Base-by-base conservation (phyloP, 2,113 vertebrate species). In the Trematomus loennbergii region DNA sequence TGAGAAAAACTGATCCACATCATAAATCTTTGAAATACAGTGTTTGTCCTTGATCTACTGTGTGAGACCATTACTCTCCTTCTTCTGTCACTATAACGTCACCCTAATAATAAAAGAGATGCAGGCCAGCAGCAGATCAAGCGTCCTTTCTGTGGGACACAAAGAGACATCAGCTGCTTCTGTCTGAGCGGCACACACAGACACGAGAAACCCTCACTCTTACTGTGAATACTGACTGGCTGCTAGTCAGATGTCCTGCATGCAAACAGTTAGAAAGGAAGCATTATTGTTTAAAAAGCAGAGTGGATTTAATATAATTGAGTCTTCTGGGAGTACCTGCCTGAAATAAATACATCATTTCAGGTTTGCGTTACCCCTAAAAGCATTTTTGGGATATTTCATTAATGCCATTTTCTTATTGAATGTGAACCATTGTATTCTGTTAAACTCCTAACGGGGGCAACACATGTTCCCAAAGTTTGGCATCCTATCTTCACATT, bases 111-210 rank as follows among this genome's bases (percentile, higher is more conserved):
- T 66, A 12, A 12, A 58, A 29, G 66, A 53, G 78, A 79, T 61
- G 20, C 36, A 17, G 65, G 71, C 72, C 48, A 57, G 81, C 63
- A 46, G 61, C 60, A 45, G 11, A 89, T 79, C 87, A 85, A 85
- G 87, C 65, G 54, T 89, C 73, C 75, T 84, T 84, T 89, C 82
- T 88, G 5, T 43, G 55, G 22, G 29, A 55, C 69, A 81, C 76
- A 88, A 77, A 67, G 79, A 79, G 83, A 83, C 55, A 48, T 77
- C 87, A 87, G 90, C 83, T 83, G 87, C 52, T 12, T 67, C 67
- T 64, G 46, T 60, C 79, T 75, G 71, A 75, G 71, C 79, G 55
- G 62, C 80, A 5, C 12, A 82, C 12, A 79, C 36, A 36, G 5
- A 36, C 36, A 36, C 36, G n/a, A n/a, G n/a, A n/a, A n/a, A n/a